phyloP scores from a whole-genome alignment of 2,888 invertebrate genomes.

The Sminthurides aquaticus region DNA sequence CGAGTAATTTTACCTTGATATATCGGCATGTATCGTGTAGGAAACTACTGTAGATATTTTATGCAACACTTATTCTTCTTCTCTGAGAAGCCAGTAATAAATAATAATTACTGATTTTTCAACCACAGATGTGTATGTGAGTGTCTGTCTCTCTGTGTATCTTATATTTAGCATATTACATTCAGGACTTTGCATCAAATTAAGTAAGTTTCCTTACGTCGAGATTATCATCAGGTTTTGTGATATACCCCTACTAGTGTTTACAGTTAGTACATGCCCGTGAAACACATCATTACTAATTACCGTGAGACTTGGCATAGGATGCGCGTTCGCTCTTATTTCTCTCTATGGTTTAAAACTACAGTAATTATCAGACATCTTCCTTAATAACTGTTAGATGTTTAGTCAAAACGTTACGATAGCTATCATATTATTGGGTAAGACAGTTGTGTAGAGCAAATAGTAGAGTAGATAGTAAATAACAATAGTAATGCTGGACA shows the following conservation, averaged over 20 bases:
- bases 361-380: neutral
- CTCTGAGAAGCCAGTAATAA: no score
- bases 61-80: neutral
- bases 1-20: neutral
- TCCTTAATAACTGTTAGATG: neutral
- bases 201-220: no score
- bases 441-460: no score
- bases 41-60: neutral
- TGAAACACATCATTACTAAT: neutral
- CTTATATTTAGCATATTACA: no score
- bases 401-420: neutral
- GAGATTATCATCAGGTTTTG: no score
- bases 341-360: neutral
- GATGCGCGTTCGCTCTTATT: neutral
- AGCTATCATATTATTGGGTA: neutral
- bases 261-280: neutral
- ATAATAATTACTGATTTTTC: no score
- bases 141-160: no score
- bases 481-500: no score
- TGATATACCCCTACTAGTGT: neutral
- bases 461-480: no score
- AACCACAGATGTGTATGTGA: no score
- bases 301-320: neutral
- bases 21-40: neutral
- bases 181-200: no score